Evolutionary conservation across 2,113 vertebrate species (phyloP), one percentile per base, ranked within the genome.

Genomic region (Labeo rohita): DNA sequence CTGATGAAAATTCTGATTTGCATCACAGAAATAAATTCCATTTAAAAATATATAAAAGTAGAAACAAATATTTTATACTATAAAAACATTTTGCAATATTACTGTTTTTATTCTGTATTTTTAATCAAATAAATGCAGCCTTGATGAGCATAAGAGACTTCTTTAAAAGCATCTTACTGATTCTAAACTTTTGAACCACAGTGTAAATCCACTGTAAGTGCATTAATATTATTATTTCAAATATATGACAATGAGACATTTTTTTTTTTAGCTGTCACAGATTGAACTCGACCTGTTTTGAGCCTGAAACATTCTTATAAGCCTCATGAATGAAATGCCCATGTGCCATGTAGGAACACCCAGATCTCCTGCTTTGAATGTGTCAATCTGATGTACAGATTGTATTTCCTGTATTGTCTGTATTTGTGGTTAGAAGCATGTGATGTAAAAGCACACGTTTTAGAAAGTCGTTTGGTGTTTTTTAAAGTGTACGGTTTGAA

Each of bases 321-420:
- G 52, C 88, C 49, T 45, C 92, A 73, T 63, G 15, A 21, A 23
- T 54, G 78, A 65, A 65, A 68, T 4, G 92, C 39, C 61, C 80
- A 81, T 6, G 43, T 92, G 91, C 88, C 80, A 84, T 87, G 87
- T 84, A 91, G 89, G 94, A 94, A 91, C 90, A 91, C 92, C 87
- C 84, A 86, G 90, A 92, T 93, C 63, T 86, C 90, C 84, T 90
- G 94, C 95, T 96, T 92, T 91, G 95, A 95, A 92, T 92, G 86
- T 96, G 96, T 96, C 92, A 91, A 94, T 96, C 96, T 93, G 96
- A 95, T 97, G 95, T 95, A 96, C 96, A 96, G 94, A 91, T 88
- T 75, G 91, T 96, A 91, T 87, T 91, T 93, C 94, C 88, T 11
- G 95, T 95, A 86, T 88, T 92, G 93, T 95, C 94, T 95, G 96